These are phyloP conservation scores for Myripristis murdjan DNA, from an alignment of 2,797 vertebrate species.

Conservation along the genomic window DNA sequence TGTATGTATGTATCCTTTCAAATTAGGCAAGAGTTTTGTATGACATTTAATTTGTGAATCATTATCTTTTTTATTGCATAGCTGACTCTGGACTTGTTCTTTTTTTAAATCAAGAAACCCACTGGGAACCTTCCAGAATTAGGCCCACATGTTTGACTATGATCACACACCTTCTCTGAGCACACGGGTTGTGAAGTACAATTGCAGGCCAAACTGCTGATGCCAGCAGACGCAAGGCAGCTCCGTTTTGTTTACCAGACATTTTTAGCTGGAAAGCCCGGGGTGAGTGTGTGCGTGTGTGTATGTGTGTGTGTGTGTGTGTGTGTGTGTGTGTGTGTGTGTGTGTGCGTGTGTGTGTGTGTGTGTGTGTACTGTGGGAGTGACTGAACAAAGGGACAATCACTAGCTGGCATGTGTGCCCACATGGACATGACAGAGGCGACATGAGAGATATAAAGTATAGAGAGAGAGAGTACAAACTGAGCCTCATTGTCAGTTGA, in stretches of 20 bases:
- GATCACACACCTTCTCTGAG: constrained; percentile 68
- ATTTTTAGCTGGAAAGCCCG: constrained; percentile 79
- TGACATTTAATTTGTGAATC: not conserved
- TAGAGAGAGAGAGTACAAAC: constrained; percentile 1
- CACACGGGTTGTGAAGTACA: constrained; percentile 80
- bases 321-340: constrained; percentile 40
- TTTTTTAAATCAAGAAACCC: constrained; percentile 28
- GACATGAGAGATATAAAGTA: constrained; percentile 42
- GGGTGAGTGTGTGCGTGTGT: constrained; percentile 43
- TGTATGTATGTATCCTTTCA: too few relatives aligned
- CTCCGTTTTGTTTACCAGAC: constrained; percentile 87
- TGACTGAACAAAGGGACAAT: constrained; percentile 77
- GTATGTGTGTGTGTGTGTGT: constrained; percentile 35
- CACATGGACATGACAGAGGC: constrained; percentile 54
- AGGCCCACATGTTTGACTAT: constrained; percentile 43
- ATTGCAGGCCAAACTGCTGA: constrained; percentile 87
- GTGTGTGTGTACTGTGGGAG: constrained; percentile 64
- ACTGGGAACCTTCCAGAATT: constrained; percentile 65
- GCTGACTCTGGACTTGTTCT: not conserved
- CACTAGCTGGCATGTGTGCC: constrained; percentile 60
- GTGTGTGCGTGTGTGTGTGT: constrained; percentile 41
- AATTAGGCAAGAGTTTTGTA: not conserved
- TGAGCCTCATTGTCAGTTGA: not conserved
- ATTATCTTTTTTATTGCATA: not conserved
- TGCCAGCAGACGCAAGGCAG: constrained; percentile 85